Evolutionary conservation across 64 coral and sea anemone species (phyloP), one percentile per base, ranked within the genome.

Genomic region (Platygyra sinensis): DNA sequence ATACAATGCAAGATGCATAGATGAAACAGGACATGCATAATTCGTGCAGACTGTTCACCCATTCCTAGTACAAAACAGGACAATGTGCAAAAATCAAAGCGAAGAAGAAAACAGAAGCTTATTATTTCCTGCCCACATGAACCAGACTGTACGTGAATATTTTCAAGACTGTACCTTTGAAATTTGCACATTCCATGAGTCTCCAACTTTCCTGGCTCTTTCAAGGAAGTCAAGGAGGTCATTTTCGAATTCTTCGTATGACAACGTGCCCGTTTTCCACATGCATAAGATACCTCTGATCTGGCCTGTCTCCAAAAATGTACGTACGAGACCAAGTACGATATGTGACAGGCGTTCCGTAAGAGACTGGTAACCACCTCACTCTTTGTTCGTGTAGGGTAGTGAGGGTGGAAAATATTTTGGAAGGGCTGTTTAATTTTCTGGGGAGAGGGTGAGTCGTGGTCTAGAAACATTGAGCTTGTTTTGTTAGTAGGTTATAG

Each of bases 171-270:
- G n/a, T 50, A 85, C 81, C 81, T 85, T 67, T 28, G 81, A 17
- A 85, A 51, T 28, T 25, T 85, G 36, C 19, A 85, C 12, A 85
- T 69, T 69, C 81, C 81, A 85, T n/a, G 81, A 24, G 11, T 85
- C 81, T 42, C 67, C 7, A 12, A 64, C 36, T 46, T 52, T 24
- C 42, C n/a, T 85, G 19, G 81, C 63, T 69, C 62, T 85, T 71
- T 72, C 81, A 67, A 85, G 10, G 63, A 85, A 72, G 39, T 85
- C 81, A 17, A 67, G 24, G 0, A 85, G 81, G 10, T 71, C 81
- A 69, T 85, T 85, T 85, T 85, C 81, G 36, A 85, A 85, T 71
- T 85, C 81, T 69, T 71, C 36, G 61, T 52, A 72, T 29, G 81
- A 85, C 33, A 85, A 28, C 2, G 81, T 85, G 24, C 81, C 63